A percentile compares a stretch with the other conserved stretches of the same genome.
These are phyloP conservation scores for Esox masquinongy DNA, from an alignment of 2,797 vertebrate species.

Conservation along the genomic window DNA sequence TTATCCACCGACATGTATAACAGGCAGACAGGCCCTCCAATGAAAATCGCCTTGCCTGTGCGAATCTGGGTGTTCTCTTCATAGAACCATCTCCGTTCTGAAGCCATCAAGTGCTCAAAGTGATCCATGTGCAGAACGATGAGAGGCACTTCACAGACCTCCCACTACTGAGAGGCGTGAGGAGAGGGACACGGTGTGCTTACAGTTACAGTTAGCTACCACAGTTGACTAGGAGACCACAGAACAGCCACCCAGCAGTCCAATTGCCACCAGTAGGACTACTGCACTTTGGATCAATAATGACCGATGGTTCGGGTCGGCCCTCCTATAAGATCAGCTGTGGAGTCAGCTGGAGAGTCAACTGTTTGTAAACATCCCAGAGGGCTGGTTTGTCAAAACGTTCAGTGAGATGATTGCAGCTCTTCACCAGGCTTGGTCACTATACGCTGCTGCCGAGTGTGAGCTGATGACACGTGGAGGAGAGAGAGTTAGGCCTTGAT, in stretches of 20 bases:
- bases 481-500: not conserved
- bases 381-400: not conserved
- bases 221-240: too few relatives aligned
- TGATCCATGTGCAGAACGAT: not conserved
- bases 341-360: too few relatives aligned
- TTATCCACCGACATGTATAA: not conserved
- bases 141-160: not conserved
- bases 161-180: not conserved
- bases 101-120: not conserved
- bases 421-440: not conserved
- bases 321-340: too few relatives aligned
- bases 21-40: not conserved
- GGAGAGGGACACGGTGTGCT: not conserved
- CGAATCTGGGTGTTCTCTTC: not conserved
- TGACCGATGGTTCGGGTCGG: not conserved
- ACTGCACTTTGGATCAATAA: not conserved
- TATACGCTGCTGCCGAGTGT: not conserved
- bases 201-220: too few relatives aligned
- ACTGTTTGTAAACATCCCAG: too few relatives aligned
- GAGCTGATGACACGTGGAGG: not conserved
- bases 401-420: not conserved
- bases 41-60: not conserved
- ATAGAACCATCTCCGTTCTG: not conserved
- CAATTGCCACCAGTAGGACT: too few relatives aligned
- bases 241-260: too few relatives aligned